Conservation (phyloP, 1,140 invertebrate genomes). For the Caenorhabditis elegans region WBcel235 BX284606.5:8286001-8286500, state of each 20-base stretch:
- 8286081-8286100: not conserved
- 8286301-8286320: not conserved
- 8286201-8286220: not conserved
- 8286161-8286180: too few species aligned
- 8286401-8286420: slow-evolving; percentile 13
- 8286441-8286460: not conserved
- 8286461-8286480: not conserved
- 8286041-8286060: not conserved
- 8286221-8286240: not conserved
- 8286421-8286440: not conserved
- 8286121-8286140: too few species aligned
- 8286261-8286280: not conserved
- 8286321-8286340: not conserved
- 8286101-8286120: too few species aligned
- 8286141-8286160: too few species aligned
- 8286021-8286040: not conserved
- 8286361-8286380: not conserved
- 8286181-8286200: too few species aligned
- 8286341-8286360: too few species aligned
- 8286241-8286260: slow-evolving; percentile 10
- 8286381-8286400: not conserved
- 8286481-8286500: not conserved
- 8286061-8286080: not conserved
- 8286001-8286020: not conserved
- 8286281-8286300: slow-evolving; percentile 20